Evolutionary conservation across 2,797 vertebrate genomes (phyloP).

Genomic region (Brachyrhaphis roseni): DNA sequence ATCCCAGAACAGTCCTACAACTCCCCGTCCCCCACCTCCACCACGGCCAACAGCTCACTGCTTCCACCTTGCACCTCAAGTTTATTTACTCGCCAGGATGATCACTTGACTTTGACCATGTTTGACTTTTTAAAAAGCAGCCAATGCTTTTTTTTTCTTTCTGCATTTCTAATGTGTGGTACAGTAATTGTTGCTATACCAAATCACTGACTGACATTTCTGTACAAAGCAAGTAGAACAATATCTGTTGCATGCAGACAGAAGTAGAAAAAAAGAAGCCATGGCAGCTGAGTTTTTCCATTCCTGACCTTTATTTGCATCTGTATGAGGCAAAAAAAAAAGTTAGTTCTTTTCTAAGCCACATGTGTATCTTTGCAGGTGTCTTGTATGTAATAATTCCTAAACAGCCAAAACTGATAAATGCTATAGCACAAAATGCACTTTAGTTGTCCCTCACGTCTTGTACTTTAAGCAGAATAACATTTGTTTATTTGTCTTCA

Average conservation of each 20-base stretch:
- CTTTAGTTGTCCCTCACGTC: neutral
- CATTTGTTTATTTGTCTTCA: conserved; percentile 4
- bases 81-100: conserved; percentile 22
- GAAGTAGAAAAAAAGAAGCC: neutral
- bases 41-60: conserved; percentile 16
- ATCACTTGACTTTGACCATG: conserved; percentile 11
- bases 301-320: neutral
- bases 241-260: neutral
- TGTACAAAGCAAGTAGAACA: neutral
- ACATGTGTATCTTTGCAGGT: conserved; percentile 3
- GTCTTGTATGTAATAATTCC: neutral
- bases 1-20: conserved; percentile 49
- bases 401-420: neutral
- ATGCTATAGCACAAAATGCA: neutral
- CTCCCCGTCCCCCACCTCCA: neutral
- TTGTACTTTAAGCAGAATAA: neutral
- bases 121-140: neutral
- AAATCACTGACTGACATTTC: conserved; percentile 6
- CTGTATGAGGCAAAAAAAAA: neutral
- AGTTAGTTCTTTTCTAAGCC: neutral
- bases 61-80: conserved; percentile 60
- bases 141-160: neutral
- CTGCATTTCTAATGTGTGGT: neutral
- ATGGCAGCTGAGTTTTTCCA: neutral
- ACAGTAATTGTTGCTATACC: neutral